These are phyloP conservation scores for Harpagoxenus sublaevis DNA, from an alignment of 2,888 invertebrate genomes.

Conservation along the genomic window DNA sequence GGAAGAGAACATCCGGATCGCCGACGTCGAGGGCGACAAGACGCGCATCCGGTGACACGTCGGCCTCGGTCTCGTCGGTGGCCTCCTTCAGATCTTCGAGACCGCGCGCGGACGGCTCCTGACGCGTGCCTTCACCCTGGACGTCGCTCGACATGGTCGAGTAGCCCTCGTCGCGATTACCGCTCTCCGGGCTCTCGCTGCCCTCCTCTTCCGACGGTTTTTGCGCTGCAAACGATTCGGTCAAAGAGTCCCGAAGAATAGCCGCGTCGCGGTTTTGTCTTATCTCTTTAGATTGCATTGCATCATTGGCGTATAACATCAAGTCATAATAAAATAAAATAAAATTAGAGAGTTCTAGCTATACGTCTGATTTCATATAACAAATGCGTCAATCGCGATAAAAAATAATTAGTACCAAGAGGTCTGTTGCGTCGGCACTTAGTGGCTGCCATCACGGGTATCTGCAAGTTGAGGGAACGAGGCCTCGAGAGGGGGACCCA, in stretches of 20 bases:
- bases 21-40: constrained; percentile 88
- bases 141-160: constrained; percentile 95
- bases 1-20: constrained; percentile 90
- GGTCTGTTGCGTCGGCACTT: constrained; percentile 86
- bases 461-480: constrained; percentile 90
- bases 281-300: not conserved
- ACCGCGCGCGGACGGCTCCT: constrained; percentile 88
- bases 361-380: not conserved
- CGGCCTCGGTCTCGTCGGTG: constrained; percentile 90
- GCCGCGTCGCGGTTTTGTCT: not conserved
- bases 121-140: constrained; percentile 90
- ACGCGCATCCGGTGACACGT: constrained; percentile 86
- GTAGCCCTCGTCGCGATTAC: constrained; percentile 93
- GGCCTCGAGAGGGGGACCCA: constrained; percentile 91
- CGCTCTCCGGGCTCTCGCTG: constrained; percentile 92
- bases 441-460: constrained; percentile 88
- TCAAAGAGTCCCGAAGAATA: not conserved
- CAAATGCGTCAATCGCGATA: not conserved
- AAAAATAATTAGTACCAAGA: constrained; percentile 81
- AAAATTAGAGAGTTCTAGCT: not conserved
- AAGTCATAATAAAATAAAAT: not conserved
- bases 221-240: constrained; percentile 83
- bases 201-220: constrained; percentile 90
- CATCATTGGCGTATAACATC: not conserved
- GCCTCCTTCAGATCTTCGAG: constrained; percentile 92